Conservation (phyloP, 92 coral and sea anemone genomes). For the Phymanthus crucifer region DNA sequence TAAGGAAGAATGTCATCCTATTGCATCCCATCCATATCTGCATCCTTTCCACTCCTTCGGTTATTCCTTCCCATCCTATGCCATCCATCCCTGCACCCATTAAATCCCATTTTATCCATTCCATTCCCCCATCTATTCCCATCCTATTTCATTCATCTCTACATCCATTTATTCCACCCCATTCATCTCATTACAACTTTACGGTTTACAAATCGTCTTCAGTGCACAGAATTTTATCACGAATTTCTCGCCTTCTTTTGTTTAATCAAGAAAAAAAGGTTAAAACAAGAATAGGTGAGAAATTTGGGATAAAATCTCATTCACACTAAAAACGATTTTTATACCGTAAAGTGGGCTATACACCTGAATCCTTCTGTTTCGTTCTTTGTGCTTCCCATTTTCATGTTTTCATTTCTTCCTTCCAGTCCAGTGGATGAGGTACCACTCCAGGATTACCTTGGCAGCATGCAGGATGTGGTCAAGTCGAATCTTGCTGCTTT, state of each 20-base stretch:
- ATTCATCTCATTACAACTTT: background rate
- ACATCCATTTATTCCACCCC: background rate
- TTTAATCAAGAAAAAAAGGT: too few species aligned
- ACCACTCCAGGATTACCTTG: slow-evolving; percentile 56
- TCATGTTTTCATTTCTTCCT: too few species aligned
- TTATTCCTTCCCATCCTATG: too few species aligned
- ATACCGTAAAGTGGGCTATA: too few species aligned
- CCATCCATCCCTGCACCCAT: background rate
- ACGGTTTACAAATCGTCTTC: too few species aligned
- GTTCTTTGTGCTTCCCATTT: background rate
- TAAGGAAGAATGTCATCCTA: background rate
- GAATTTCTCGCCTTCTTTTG: too few species aligned
- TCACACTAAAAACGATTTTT: too few species aligned
- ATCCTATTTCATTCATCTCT: background rate
- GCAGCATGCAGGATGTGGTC: slow-evolving; percentile 70
- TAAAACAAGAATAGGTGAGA: too few species aligned
- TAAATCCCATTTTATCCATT: background rate
- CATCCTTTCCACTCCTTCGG: background rate
- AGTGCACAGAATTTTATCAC: too few species aligned
- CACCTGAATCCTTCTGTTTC: background rate
- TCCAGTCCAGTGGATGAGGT: slow-evolving; percentile 49
- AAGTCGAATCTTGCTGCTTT: slow-evolving; percentile 53
- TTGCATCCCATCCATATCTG: background rate
- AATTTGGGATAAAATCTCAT: too few species aligned
- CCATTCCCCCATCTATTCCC: background rate